Base-by-base conservation (phyloP, 2,888 invertebrate genomes). In the Drosophila infuscata region DNA sequence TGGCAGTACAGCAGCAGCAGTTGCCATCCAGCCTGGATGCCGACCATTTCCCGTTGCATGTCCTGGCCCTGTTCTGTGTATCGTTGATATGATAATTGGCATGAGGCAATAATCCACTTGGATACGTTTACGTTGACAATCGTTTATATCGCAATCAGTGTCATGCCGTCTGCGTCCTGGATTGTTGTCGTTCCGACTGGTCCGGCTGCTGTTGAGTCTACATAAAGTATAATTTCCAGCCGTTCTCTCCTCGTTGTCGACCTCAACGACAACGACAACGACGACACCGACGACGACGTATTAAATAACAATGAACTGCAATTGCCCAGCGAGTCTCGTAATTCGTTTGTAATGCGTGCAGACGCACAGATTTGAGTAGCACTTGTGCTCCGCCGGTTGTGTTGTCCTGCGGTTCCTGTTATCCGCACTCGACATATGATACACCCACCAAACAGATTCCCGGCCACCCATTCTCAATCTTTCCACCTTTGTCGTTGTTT, bases 61-160 rank as follows among this genome's bases (percentile, higher is more conserved):
- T 78, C 57, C 64, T 68, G 58, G 56, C 81, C 63, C 71, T 56
- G 54, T 49, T 65, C 72, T 88, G 86, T 83, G 74, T 88, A 82
- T 88, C 90, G 90, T 83, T 86, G 90, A 89, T 89, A 90, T 91
- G 91, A 90, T 90, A 90, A 90, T 90, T 91, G 90, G 89, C 90
- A 88, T 90, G 89, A 88, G 90, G 91, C 89, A 90, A 91, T 90
- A 90, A 90, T 90, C 91, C 90, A 91, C 89, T 90, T 84, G 90
- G 85, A 81, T 87, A 87, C 89, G 87, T 85, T 87, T 85, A 87
- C 89, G 88, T 85, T 88, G 91, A 91, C 91, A 91, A 91, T 91
- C 91, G 88, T 88, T 91, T 90, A 85, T 84, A 89, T 86, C 81
- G 89, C 90, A 90, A 90, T 90, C 91, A 90, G 90, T 89, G 88